Evolutionary conservation across 2,113 vertebrate species (phyloP), one percentile per base, ranked within the genome.

Genomic region (Oenanthe oenanthe): DNA sequence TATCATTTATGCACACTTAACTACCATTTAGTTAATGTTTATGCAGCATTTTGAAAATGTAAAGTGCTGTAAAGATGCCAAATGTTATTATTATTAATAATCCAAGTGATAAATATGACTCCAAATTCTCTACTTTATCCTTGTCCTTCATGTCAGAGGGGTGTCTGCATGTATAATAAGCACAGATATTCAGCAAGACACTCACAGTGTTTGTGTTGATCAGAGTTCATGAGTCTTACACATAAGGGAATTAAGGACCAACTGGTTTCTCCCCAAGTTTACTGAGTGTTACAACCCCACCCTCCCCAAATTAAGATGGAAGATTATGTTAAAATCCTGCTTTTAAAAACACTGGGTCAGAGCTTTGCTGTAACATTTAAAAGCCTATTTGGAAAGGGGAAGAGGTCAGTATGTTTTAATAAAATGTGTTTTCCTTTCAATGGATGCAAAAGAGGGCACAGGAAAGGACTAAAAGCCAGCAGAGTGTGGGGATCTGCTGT

Each of bases 1-100:
- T 96, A 92, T 92, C 93, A 94, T 94, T 95, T 95, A 95, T 95
- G 88, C 6, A 6, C 93, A 96, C 70, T 96, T 97, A 97, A 86
- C 90, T 95, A 83, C 88, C 93, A 94, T 90, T 96, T 97, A 96
- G 82, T 93, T 93, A 93, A 95, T 93, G 92, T 96, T 96, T 96
- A 95, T 96, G 90, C 88, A 71, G 85, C 95, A 75, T 94, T 97
- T 90, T 86, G 88, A 86, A 93, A 94, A 93, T 65, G 85, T 68
- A 84, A 92, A 95, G 92, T 83, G 82, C 94, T 77, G 87, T 95
- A 94, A 96, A 96, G 75, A 86, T 93, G 96, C 79, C 93, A 96
- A 78, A 85, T 75, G 48, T 85, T 96, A 91, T 92, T 95, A 89
- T 90, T 93, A 86, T 86, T 88, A 95, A 94, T 93, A 94, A 88